Evolutionary conservation across 2,113 vertebrate genomes (phyloP).

Genomic region (Hiodon alosoides): DNA sequence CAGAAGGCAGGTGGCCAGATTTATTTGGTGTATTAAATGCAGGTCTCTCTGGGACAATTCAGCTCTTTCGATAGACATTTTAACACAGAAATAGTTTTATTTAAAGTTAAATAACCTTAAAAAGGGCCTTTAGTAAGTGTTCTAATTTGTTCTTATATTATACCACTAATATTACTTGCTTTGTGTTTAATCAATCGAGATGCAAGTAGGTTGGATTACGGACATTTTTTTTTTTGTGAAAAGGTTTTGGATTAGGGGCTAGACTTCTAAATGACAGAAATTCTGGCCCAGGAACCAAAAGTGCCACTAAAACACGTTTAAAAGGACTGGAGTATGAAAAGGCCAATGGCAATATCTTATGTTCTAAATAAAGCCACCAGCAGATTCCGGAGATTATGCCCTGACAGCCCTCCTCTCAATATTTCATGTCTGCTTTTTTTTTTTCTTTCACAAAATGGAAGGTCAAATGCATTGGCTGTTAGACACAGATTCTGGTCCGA

Average conservation of each 20-base stretch:
- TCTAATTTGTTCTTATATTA: too few species aligned
- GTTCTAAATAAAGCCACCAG: conserved; percentile 12
- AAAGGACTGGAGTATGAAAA: background rate
- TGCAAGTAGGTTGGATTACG: too few species aligned
- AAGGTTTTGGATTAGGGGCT: background rate
- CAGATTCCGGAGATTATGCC: background rate
- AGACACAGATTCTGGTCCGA: background rate
- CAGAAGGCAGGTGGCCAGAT: too few species aligned
- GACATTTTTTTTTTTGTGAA: too few species aligned
- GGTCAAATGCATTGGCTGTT: conserved; percentile 14
- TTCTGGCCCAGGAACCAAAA: background rate
- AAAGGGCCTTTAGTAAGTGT: too few species aligned
- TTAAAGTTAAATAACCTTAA: too few species aligned
- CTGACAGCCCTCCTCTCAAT: background rate
- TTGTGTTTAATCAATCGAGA: too few species aligned
- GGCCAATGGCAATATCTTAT: background rate
- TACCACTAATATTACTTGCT: too few species aligned
- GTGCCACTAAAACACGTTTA: background rate
- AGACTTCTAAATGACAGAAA: background rate
- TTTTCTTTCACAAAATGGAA: conserved; percentile 8
- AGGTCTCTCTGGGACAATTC: too few species aligned
- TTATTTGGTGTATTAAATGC: too few species aligned
- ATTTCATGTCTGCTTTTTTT: conserved; percentile 3
- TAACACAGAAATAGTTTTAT: too few species aligned
- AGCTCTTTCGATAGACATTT: too few species aligned